These are phyloP conservation scores for Pemphigus obesinymphae DNA, from an alignment of 1,140 invertebrate species.

Conservation along the genomic window DNA sequence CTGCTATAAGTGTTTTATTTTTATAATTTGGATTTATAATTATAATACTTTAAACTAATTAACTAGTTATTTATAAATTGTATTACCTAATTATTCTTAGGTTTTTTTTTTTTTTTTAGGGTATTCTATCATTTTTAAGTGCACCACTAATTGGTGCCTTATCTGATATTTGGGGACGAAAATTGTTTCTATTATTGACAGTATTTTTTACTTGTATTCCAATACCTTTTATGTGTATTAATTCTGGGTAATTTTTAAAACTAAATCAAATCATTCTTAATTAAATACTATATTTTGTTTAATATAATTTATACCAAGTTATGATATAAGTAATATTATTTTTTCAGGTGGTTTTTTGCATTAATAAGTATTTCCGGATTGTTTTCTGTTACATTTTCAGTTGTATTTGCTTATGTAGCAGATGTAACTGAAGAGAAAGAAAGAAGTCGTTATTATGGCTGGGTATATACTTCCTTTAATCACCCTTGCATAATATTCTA, in stretches of 20 bases:
- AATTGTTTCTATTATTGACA: conserved; percentile 95
- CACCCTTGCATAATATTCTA: neutral
- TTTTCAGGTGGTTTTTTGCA: conserved; percentile 92
- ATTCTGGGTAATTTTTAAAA: conserved; percentile 72
- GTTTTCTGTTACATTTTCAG: conserved; percentile 97
- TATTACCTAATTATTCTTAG: conserved; percentile 13
- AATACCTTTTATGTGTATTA: conserved; percentile 97
- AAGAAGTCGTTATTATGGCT: conserved; percentile 90
- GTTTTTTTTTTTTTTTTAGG: conserved; percentile 59
- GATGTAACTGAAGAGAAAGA: conserved; percentile 98
- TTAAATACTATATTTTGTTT: neutral
- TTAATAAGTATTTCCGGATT: conserved; percentile 98
- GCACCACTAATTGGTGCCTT: conserved; percentile 95
- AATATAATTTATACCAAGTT: neutral
- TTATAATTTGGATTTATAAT: no score
- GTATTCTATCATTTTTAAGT: conserved; percentile 92
- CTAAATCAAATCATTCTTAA: neutral
- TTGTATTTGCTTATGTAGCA: conserved; percentile 98
- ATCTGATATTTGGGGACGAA: conserved; percentile 96
- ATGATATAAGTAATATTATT: neutral
- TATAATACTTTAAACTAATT: no score
- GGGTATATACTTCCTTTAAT: conserved; percentile 62
- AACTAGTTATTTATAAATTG: no score
- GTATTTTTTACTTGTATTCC: conserved; percentile 99
- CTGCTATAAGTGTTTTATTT: no score